phyloP scores from a whole-genome alignment of 2,888 invertebrate species.

The Drosophila macrospina region DNA sequence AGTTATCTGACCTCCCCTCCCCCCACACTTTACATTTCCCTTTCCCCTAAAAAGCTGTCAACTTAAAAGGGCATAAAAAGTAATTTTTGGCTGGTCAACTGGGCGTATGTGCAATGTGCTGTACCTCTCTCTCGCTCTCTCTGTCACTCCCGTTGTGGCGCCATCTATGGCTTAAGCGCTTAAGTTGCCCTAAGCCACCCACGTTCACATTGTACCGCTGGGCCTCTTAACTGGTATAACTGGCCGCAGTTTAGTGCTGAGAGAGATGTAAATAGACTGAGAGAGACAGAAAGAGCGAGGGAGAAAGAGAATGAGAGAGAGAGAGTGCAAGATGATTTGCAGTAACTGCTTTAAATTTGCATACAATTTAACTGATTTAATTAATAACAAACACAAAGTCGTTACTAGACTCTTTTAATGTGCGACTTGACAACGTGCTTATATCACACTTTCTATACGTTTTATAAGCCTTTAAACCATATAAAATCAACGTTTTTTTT shows the following conservation, averaged over 20 bases:
- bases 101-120: conserved; percentile 57
- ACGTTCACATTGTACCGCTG: conserved; percentile 15
- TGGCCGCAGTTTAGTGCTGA: conserved; percentile 4
- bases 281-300: neutral
- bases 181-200: conserved; percentile 31
- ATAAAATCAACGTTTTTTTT: conserved; percentile 1
- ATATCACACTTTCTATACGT: conserved; percentile 6
- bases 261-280: neutral
- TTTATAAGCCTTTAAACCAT: neutral
- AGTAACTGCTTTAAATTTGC: conserved; percentile 12
- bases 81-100: conserved; percentile 56
- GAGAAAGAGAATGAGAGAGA: neutral
- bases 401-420: conserved; percentile 17
- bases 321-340: neutral
- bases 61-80: conserved; percentile 66
- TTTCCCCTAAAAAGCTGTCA: conserved; percentile 6
- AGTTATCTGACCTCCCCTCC: conserved; percentile 31
- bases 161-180: conserved; percentile 39
- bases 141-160: conserved; percentile 26
- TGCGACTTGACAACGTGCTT: conserved; percentile 41
- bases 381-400: conserved; percentile 10
- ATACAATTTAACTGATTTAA: conserved; percentile 13
- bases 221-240: conserved; percentile 43
- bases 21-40: neutral
- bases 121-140: conserved; percentile 14